Percentiles rank a stretch among this genome's conserved stretches.
Evolutionary conservation across 2,113 vertebrate species (phyloP).

Genomic region (Oryzias celebensis): DNA sequence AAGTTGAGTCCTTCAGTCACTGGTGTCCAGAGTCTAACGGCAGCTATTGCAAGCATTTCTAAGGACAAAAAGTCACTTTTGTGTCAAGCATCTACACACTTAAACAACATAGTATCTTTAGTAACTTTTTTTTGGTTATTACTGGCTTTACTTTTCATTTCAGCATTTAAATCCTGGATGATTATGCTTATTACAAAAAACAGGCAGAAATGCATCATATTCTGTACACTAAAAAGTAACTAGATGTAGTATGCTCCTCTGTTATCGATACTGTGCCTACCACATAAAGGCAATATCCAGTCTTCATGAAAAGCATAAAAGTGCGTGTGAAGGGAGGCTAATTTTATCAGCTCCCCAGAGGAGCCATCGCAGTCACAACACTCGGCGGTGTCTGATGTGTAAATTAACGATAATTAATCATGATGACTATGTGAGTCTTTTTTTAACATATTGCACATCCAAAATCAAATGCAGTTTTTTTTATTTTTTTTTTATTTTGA

Average conservation of each 20-base stretch:
- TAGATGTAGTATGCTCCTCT: background rate
- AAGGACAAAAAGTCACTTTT: slow-evolving; percentile 24
- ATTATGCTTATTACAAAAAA: too few relatives aligned
- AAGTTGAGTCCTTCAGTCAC: slow-evolving; percentile 28
- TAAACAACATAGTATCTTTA: too few relatives aligned
- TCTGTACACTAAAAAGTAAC: too few relatives aligned
- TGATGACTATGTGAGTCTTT: slow-evolving; percentile 16
- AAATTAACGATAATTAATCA: slow-evolving; percentile 60
- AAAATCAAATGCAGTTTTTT: slow-evolving; percentile 15
- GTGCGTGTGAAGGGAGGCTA: slow-evolving; percentile 13
- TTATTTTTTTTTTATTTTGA: slow-evolving; percentile 2
- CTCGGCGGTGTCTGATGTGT: slow-evolving; percentile 1
- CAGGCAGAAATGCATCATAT: too few relatives aligned
- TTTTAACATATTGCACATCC: slow-evolving; percentile 52
- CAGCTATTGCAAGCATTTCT: slow-evolving; percentile 28
- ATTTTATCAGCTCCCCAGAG: slow-evolving; percentile 29
- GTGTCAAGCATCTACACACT: slow-evolving; percentile 13
- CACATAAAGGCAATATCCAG: slow-evolving; percentile 11
- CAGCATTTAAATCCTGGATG: too few relatives aligned
- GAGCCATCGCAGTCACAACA: slow-evolving; percentile 17
- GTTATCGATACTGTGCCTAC: slow-evolving; percentile 7
- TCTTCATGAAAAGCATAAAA: slow-evolving; percentile 7
- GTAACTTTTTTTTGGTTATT: too few relatives aligned
- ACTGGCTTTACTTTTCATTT: too few relatives aligned
- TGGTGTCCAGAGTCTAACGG: slow-evolving; percentile 28